Evolutionary conservation across 2,888 invertebrate species (phyloP).

Genomic region (Myopa testacea): DNA sequence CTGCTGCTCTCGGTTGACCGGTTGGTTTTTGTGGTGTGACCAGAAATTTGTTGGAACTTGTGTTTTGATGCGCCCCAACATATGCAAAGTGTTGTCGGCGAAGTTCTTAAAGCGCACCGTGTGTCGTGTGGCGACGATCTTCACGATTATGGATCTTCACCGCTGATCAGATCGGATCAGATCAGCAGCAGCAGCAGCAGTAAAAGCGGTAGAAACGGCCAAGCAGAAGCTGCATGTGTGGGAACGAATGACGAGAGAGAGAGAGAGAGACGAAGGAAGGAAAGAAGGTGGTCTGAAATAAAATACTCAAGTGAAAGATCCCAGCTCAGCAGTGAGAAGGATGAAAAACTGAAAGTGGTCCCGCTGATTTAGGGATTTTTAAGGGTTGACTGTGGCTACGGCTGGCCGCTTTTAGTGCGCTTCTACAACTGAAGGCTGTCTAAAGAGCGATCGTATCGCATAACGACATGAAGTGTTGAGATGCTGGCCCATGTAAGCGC

Average conservation of each 20-base stretch:
- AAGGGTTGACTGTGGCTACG: not conserved
- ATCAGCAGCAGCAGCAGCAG: not conserved
- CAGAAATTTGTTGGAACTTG: conserved; percentile 32
- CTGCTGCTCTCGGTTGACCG: not conserved
- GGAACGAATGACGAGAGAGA: not conserved
- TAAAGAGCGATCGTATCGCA: not conserved
- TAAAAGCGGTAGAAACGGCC: not conserved
- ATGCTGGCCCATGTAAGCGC: not conserved
- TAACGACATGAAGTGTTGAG: not conserved
- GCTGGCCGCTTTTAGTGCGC: not conserved
- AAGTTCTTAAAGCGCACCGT: conserved; percentile 35
- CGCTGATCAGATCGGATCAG: conserved; percentile 14
- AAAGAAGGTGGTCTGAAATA: not conserved
- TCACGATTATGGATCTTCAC: conserved; percentile 1
- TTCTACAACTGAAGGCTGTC: not conserved
- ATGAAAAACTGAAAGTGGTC: not conserved
- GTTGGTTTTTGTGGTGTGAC: conserved; percentile 20
- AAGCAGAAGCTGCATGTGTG: not conserved
- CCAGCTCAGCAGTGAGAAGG: not conserved
- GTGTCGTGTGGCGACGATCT: conserved; percentile 29
- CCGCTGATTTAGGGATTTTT: conserved; percentile 15
- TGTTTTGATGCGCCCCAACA: conserved; percentile 35
- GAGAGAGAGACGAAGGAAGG: not conserved
- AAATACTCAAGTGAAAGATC: not conserved
- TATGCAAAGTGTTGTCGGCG: conserved; percentile 40